These are phyloP conservation scores for Dasyornis broadbenti DNA, from an alignment of 2,113 vertebrate genomes.

Conservation along the genomic window DNA sequence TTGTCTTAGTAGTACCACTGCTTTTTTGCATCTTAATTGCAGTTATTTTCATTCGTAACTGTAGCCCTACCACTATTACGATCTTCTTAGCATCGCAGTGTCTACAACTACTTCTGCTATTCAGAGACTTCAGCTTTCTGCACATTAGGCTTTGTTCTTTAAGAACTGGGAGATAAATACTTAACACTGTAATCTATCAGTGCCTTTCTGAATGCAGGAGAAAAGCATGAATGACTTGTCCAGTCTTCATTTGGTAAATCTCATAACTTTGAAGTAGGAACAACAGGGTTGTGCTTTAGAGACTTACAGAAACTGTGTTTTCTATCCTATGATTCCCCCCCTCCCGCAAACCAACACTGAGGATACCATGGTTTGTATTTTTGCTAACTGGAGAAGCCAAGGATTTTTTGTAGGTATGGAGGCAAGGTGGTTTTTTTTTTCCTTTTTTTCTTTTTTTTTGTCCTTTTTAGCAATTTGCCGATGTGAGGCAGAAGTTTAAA, in stretches of 20 bases:
- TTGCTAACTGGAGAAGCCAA: slow-evolving; percentile 74
- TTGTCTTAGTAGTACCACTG: slow-evolving; percentile 83
- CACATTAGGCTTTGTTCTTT: slow-evolving; percentile 71
- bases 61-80: slow-evolving; percentile 65
- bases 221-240: slow-evolving; percentile 75
- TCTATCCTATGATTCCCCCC: slow-evolving; percentile 72
- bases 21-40: slow-evolving; percentile 77
- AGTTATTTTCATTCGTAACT: slow-evolving; percentile 67
- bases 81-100: slow-evolving; percentile 70
- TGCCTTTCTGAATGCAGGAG: slow-evolving; percentile 82
- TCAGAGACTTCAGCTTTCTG: slow-evolving; percentile 78
- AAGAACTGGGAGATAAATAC: slow-evolving; percentile 72
- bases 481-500: background rate
- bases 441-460: background rate
- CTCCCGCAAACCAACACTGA: slow-evolving; percentile 42
- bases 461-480: slow-evolving; percentile 25
- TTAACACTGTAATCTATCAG: slow-evolving; percentile 74
- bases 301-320: slow-evolving; percentile 80
- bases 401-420: slow-evolving; percentile 67
- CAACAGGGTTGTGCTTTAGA: slow-evolving; percentile 79
- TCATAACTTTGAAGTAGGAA: slow-evolving; percentile 70
- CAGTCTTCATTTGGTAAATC: slow-evolving; percentile 72
- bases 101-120: slow-evolving; percentile 71
- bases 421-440: background rate
- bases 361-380: slow-evolving; percentile 79